Conservation (phyloP, 2,888 invertebrate species). For the Junonia oenone region DNA sequence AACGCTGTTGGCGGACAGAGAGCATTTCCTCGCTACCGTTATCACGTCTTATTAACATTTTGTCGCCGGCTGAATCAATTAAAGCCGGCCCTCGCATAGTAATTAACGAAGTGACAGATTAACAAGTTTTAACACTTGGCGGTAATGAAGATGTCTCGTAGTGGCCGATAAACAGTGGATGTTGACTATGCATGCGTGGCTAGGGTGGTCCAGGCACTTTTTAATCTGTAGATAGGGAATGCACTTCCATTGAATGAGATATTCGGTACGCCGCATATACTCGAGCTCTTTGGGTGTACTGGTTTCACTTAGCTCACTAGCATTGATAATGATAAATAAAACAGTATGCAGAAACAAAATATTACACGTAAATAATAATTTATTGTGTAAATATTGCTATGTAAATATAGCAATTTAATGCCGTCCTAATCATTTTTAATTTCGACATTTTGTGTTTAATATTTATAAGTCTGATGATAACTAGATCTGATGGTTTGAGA, state of each 20-base stretch:
- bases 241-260: neutral
- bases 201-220: slow-evolving; percentile 42
- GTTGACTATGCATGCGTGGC: slow-evolving; percentile 43
- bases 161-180: slow-evolving; percentile 38
- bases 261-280: too few species aligned
- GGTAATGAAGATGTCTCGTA: slow-evolving; percentile 73
- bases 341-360: too few species aligned
- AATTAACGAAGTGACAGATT: slow-evolving; percentile 72
- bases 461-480: too few species aligned
- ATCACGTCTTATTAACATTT: slow-evolving; percentile 74
- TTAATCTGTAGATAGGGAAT: neutral
- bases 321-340: too few species aligned
- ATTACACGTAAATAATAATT: too few species aligned
- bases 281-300: too few species aligned
- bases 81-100: slow-evolving; percentile 64
- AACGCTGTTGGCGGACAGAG: slow-evolving; percentile 36
- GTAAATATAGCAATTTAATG: too few species aligned
- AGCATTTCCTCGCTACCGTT: slow-evolving; percentile 38
- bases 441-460: too few species aligned
- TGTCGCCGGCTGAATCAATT: slow-evolving; percentile 72
- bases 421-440: too few species aligned
- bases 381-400: too few species aligned
- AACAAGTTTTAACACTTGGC: slow-evolving; percentile 75
- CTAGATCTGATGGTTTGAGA: too few species aligned
- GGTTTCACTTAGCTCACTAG: too few species aligned